Conservation (phyloP, 2,113 vertebrate genomes). For the Ptilorrhoa leucosticta region DNA sequence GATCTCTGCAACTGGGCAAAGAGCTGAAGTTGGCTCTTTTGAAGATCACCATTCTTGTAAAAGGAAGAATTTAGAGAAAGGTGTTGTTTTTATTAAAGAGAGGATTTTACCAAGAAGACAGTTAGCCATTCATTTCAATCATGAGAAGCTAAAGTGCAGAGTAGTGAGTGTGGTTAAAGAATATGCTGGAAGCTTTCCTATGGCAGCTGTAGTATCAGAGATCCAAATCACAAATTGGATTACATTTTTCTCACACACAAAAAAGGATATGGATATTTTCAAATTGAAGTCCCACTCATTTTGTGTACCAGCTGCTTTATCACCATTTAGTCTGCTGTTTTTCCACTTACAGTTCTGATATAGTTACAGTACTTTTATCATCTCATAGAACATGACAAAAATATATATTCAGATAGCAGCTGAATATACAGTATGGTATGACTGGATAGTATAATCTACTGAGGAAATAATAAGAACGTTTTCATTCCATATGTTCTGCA, state of each 20-base stretch:
- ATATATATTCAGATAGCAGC: not conserved
- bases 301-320: conserved; percentile 41
- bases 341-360: conserved; percentile 30
- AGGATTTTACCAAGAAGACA: not conserved
- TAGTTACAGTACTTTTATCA: conserved; percentile 14
- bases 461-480: not conserved
- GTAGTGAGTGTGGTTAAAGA: not conserved
- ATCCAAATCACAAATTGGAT: conserved; percentile 8
- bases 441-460: not conserved
- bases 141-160: not conserved
- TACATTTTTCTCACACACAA: not conserved
- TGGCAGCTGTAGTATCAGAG: not conserved
- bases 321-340: conserved; percentile 28
- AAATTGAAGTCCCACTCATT: conserved; percentile 49
- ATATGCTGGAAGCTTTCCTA: conserved; percentile 11
- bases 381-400: not conserved
- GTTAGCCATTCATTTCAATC: not conserved
- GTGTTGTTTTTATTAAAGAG: not conserved
- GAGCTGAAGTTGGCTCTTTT: not conserved
- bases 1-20: not conserved
- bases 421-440: not conserved
- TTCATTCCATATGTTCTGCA: not conserved
- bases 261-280: conserved; percentile 37
- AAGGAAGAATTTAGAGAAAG: not conserved
- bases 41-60: not conserved